Evolutionary conservation across 2,888 invertebrate species (phyloP), one percentile per base, ranked within the genome.

Genomic region (Muscina levida): DNA sequence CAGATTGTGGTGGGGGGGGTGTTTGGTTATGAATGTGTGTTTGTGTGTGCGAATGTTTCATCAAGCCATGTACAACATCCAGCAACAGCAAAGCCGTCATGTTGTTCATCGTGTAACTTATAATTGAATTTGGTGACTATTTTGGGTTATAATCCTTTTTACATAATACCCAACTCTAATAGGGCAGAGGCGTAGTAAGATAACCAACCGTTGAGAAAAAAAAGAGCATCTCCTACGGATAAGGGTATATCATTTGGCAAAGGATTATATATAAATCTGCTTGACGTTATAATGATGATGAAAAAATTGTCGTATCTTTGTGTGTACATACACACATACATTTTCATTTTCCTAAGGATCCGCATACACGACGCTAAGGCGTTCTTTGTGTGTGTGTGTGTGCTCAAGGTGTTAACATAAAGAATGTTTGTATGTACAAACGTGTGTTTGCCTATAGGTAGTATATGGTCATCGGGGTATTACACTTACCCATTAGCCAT

Each of bases 41-140:
- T 5, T 31, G 8, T 31, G 31, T 31, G 31, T 31, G 31, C 8
- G 31, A 31, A 31, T 31, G 31, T 8, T 37, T 44, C 44, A 62
- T 77, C 46, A 59, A 56, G 13, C 51, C 37, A 37, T 56, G 31
- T 2, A 10, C 10, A 44, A 2, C 44, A 44, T 2, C 44, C 10
- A 44, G 13, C 2, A 44, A 10, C 53, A 53, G 13, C 53, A 22
- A 48, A 17, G 48, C 19, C 48, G 13, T 13, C 53, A 53, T 53
- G 24, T 53, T 53, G 53, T 71, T 74, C 71, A 79, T 79, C 66
- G 74, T 79, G 78, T 79, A 74, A 71, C 71, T 74, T 22, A 66
- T 74, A 79, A 79, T 79, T 79, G 79, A 74, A 79, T 79, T 74
- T 74, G 73, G 53, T 68, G 78, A 73, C 68, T 70, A 70, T 74